A percentile compares a stretch with the other conserved stretches of the same genome.
Conservation (phyloP, 1,140 invertebrate species). For the Drosophila lini region DNA sequence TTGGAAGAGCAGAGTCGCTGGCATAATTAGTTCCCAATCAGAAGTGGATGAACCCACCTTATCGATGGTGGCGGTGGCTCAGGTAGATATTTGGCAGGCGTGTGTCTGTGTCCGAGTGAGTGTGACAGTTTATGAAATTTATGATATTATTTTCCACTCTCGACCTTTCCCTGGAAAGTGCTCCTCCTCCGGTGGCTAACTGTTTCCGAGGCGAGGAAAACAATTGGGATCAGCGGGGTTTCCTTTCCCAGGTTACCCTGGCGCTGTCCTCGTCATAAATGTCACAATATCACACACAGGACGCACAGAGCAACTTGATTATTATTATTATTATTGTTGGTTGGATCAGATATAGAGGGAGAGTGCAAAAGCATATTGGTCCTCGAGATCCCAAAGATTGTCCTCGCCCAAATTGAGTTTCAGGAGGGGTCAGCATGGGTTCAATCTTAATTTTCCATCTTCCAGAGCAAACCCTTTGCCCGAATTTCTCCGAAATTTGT, state of each 20-base stretch:
- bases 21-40: constrained; percentile 45
- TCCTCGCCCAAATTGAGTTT: neutral
- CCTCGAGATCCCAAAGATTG: constrained; percentile 22
- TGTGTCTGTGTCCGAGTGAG: constrained; percentile 2
- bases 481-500: constrained; percentile 49
- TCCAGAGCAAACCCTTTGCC: constrained; percentile 2
- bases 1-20: constrained; percentile 19
- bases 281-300: constrained; percentile 58
- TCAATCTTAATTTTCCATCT: constrained; percentile 26
- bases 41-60: constrained; percentile 15
- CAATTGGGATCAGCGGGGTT: constrained; percentile 28
- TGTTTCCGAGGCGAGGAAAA: constrained; percentile 7
- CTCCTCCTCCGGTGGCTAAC: constrained; percentile 20
- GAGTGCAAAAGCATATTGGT: constrained; percentile 28
- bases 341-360: constrained; percentile 3
- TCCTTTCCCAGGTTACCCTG: neutral
- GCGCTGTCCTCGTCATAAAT: constrained; percentile 44
- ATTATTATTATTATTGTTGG: constrained; percentile 11
- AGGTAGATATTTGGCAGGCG: constrained; percentile 37
- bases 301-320: constrained; percentile 51
- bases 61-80: constrained; percentile 8
- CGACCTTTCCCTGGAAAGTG: constrained; percentile 34
- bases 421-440: constrained; percentile 2
- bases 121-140: constrained; percentile 41
- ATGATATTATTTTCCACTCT: constrained; percentile 39